These are phyloP conservation scores for Lepus townsendii DNA, from an alignment of 2,797 vertebrate species.

Conservation along the genomic window DNA sequence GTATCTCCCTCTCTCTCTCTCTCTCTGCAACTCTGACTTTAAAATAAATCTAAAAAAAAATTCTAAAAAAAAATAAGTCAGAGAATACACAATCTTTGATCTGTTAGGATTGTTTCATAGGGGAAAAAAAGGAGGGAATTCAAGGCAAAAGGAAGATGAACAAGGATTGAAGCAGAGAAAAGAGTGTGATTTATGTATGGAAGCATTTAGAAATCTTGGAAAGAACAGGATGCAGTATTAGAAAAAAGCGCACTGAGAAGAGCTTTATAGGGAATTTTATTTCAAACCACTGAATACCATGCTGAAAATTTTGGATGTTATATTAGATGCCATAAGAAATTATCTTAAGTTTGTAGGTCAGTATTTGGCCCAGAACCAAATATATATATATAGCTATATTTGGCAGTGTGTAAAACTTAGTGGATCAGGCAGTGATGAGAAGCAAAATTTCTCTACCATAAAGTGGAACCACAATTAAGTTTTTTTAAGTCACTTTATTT, in stretches of 20 bases:
- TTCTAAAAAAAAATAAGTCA: background rate
- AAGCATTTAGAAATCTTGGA: background rate
- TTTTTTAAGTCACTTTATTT: too few relatives aligned
- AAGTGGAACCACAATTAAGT: background rate
- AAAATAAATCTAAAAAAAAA: too few relatives aligned
- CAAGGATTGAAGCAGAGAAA: background rate
- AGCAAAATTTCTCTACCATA: background rate
- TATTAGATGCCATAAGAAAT: conserved; percentile 1
- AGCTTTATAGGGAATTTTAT: background rate
- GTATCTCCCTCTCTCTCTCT: too few relatives aligned
- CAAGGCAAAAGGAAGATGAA: background rate
- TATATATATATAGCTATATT: background rate
- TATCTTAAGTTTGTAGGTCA: background rate
- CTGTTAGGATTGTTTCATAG: background rate
- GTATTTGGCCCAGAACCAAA: background rate
- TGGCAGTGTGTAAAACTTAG: background rate
- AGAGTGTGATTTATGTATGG: background rate
- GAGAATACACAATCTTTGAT: background rate
- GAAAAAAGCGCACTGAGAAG: background rate
- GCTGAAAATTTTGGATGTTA: background rate
- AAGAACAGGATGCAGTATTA: background rate
- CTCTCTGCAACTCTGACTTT: too few relatives aligned
- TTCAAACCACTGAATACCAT: background rate
- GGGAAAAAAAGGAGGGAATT: background rate
- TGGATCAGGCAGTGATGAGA: background rate